Base-by-base conservation (phyloP, 2,113 vertebrate genomes). In the Corythaeola cristata region DNA sequence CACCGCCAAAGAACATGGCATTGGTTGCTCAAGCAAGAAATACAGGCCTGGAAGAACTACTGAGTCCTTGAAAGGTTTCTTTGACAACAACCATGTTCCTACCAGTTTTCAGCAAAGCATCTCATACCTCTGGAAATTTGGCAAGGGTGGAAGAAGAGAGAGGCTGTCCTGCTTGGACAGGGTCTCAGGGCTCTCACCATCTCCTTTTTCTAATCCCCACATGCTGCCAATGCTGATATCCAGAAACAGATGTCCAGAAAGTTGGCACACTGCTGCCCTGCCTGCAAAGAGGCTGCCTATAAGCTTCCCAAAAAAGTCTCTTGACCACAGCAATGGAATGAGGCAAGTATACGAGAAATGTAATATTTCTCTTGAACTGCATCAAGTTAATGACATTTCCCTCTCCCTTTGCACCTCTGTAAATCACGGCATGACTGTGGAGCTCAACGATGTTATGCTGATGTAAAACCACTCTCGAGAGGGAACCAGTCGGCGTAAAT, bases 371-470 rank as follows among this genome's bases (percentile, higher is more conserved):
- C 58, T 66, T 39, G 35, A 95, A 89, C 50, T 63, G 79, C 87
- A 58, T 53, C 80, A 72, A 64, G 50, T 39, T 85, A 91, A 95
- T 76, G 77, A 55, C n/a, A 66, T 92, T 91, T 93, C 66, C 78
- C 67, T 92, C 58, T 74, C 49, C 27, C 59, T 41, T 79, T 89
- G 76, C 59, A 90, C 64, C 56, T 62, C 76, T 62, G 80, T 95
- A 96, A 92, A 96, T 96, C 91, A 94, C 1, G 0, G 17, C 1
- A 1, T 63, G 67, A 80, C 49, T 84, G 63, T 44, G 63, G 81
- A 82, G 73, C 92, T 93, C 84, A 69, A 22, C 17, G 32, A 72
- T 50, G 73, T 56, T 85, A 67, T 33, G 27, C 75, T 88, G 85
- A 93, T 95, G 62, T 69, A 94, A 91, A 95, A 87, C 56, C 64